These are phyloP conservation scores for Pelochelys cantorii DNA, from an alignment of 2,797 vertebrate genomes.

Conservation along the genomic window DNA sequence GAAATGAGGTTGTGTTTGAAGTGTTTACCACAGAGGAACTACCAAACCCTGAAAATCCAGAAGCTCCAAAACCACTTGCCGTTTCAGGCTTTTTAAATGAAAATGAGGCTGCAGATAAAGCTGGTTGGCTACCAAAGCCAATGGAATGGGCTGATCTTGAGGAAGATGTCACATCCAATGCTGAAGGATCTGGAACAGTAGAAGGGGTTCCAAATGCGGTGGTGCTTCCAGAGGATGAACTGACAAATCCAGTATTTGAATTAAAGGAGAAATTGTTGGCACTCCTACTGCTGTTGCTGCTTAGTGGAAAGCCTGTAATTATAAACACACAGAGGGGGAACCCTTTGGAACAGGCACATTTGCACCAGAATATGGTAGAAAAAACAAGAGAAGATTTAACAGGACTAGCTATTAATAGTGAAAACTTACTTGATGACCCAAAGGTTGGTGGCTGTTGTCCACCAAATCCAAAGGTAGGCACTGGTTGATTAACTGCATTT, in stretches of 20 bases:
- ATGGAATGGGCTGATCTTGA: background rate
- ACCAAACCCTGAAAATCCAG: slow-evolving; percentile 73
- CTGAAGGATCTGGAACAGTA: slow-evolving; percentile 13
- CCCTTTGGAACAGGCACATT: background rate
- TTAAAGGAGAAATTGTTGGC: slow-evolving; percentile 84
- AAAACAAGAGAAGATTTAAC: background rate
- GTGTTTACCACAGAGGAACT: slow-evolving; percentile 35
- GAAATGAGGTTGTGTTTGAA: background rate
- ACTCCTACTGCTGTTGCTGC: slow-evolving; percentile 36
- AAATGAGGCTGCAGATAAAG: slow-evolving; percentile 82
- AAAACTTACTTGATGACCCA: slow-evolving; percentile 81
- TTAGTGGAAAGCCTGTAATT: slow-evolving; percentile 77
- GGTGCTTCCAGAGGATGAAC: slow-evolving; percentile 42
- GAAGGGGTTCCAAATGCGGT: slow-evolving; percentile 52
- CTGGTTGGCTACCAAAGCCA: slow-evolving; percentile 63
- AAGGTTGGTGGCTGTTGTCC: slow-evolving; percentile 71
- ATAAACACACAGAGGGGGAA: background rate
- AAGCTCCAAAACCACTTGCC: slow-evolving; percentile 55
- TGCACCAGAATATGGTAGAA: background rate
- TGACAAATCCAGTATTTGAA: slow-evolving; percentile 67
- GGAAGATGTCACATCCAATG: slow-evolving; percentile 58
- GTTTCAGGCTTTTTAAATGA: slow-evolving; percentile 81
- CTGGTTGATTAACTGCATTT: slow-evolving; percentile 65
- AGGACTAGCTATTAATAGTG: background rate
- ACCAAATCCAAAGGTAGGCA: slow-evolving; percentile 76